Base-by-base conservation (phyloP, 2,113 vertebrate species). In the Engystomops pustulosus region DNA sequence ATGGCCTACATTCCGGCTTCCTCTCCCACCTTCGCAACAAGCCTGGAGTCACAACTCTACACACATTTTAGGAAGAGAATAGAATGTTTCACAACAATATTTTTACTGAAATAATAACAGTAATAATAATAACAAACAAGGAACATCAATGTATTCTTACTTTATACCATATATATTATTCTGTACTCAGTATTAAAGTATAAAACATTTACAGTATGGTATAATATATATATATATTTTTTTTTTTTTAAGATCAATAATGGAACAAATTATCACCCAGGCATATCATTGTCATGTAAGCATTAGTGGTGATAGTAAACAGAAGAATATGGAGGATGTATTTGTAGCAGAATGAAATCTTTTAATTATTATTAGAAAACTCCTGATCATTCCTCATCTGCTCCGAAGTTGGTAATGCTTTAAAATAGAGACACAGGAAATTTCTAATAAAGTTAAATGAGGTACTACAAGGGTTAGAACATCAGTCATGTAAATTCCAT, bases 1-100 rank as follows among this genome's bases (percentile, higher is more conserved):
- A 92, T 88, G 83, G 92, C 94, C 93, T 90, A 92, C 96, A 96
- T 97, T 96, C 96, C 95, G 90, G 88, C 91, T 95, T 93, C 92
- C 93, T 92, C 91, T 88, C 86, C 86, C 86, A 79, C 89, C 90
- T 89, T 88, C 90, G 91, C 90, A 88, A 89, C 87, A 4, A 86
- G 88, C 85, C 89, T 91, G 89, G 88, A 92, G 89, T 94, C 92
- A 93, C 93, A 93, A 92, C 92, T 93, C 92, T 92, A 86, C 84
- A 77, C 45, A 84, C 87, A 88, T 88, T 87, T 86, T 86, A 84
- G 58, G 72, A 78, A 70, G 45, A 89, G 85, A 75, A 88, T 47
- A 38, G 41, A 53, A 53, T 72, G 80, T 67, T 67, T 3, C 32
- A 67, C 6, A 18, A 20, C 32, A 67, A 27, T 2, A 7, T 9